phyloP scores from a whole-genome alignment of 2,888 invertebrate species.

The Gasteruption jaculator region DNA sequence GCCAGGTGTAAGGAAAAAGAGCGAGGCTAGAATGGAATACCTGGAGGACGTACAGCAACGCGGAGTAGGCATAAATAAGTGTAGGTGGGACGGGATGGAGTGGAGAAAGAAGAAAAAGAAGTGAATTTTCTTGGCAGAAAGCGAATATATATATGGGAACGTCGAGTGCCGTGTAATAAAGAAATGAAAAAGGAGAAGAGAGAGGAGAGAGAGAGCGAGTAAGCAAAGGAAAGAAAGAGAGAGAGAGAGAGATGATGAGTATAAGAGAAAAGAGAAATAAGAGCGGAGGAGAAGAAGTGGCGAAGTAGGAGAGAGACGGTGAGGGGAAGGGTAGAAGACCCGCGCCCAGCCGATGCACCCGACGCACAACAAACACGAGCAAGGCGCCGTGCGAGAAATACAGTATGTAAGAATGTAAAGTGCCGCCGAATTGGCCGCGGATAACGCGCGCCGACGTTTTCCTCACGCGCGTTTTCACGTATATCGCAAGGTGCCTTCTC shows the following conservation, averaged over 20 bases:
- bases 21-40: constrained; percentile 27
- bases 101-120: constrained; percentile 13
- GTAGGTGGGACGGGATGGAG: constrained; percentile 16
- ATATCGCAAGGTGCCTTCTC: too few species aligned
- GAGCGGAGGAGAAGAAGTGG: constrained; percentile 22
- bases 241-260: constrained; percentile 8
- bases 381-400: constrained; percentile 29
- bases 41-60: too few species aligned
- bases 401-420: too few species aligned
- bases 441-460: constrained; percentile 28
- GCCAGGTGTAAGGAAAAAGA: constrained; percentile 6
- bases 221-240: constrained; percentile 6
- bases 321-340: constrained; percentile 29
- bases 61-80: constrained; percentile 15
- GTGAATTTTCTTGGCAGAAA: constrained; percentile 15
- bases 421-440: constrained; percentile 25
- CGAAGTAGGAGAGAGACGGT: constrained; percentile 25
- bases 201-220: constrained; percentile 7
- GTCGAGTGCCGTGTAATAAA: constrained; percentile 3
- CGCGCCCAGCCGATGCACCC: constrained; percentile 42
- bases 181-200: constrained; percentile 1
- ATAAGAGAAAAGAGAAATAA: constrained; percentile 11
- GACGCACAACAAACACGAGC: constrained; percentile 39
- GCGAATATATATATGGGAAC: constrained; percentile 1
- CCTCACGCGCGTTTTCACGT: too few species aligned